Evolutionary conservation across 2,797 vertebrate genomes (phyloP), one percentile per base, ranked within the genome.

Genomic region (Lophura swinhoii): DNA sequence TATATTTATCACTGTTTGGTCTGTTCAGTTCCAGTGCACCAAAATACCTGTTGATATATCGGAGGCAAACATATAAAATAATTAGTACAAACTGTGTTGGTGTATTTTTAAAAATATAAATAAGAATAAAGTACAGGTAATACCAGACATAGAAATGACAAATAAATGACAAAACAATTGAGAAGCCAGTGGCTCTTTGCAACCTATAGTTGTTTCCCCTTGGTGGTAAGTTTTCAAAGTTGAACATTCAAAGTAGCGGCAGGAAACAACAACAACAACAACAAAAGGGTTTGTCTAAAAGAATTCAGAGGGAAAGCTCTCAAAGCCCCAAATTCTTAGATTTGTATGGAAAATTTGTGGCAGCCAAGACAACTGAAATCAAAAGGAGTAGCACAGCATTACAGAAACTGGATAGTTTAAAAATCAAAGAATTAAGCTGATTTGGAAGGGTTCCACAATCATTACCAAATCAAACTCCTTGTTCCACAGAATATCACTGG

Each of bases 241-340:
- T 58, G 18, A 46, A 35, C 8, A 48, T 23, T 48, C 43, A 60
- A 68, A 14, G 62, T 89, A 16, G 33, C 2, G 0, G 10, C 53
- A 63, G 26, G 14, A 74, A 82, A 64, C 85, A 85, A 39, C 2
- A 68, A 31, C 14, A 75, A 83, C 59, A 89, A 83, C 12, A 49
- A 48, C 3, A 53, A 2, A 4, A n/a, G 10, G 6, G 37, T 58
- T 71, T 76, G n/a, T 33, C 6, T 10, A 74, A 56, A 73, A 67
- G 3, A 76, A 43, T 51, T 43, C 1, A 1, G 31, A 76, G 21
- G 13, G 16, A 73, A 66, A 79, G n/a, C 4, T 21, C 26, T 70
- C 18, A 66, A 72, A 66, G 1, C 1, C 1, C 7, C 0, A n/a
- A 74, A 62, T 60, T 58, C 33, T 43, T 8, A 49, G n/a, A 9